phyloP scores from a whole-genome alignment of 2,113 vertebrate species.

The Panurus biarmicus region DNA sequence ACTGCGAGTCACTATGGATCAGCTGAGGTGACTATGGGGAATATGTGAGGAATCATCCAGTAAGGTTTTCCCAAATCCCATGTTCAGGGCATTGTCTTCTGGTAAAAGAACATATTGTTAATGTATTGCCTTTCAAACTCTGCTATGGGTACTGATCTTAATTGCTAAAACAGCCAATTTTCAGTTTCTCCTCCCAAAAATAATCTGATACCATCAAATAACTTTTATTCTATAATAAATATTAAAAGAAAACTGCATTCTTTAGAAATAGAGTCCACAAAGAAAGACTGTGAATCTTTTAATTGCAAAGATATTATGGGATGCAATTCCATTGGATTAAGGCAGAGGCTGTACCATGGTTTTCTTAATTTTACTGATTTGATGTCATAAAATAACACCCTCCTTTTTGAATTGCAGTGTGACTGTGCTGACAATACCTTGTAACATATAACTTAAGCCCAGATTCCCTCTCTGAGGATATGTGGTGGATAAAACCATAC shows the following conservation, averaged over 20 bases:
- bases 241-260: neutral
- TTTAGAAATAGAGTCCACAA: neutral
- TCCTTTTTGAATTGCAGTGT: neutral
- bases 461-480: neutral
- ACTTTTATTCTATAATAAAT: neutral
- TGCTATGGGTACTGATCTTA: neutral
- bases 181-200: neutral
- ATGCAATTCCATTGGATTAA: neutral
- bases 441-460: neutral
- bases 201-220: neutral
- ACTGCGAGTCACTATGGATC: neutral
- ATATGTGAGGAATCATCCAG: neutral
- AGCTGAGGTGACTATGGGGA: neutral
- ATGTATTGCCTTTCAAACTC: neutral
- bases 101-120: neutral
- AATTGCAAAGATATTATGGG: neutral
- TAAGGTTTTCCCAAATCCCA: neutral
- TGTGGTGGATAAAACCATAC: neutral
- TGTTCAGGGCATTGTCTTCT: neutral
- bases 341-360: neutral
- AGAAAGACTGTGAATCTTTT: neutral
- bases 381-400: neutral
- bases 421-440: neutral
- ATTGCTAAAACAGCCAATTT: neutral
- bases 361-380: neutral